Base-by-base conservation (phyloP, 2,797 vertebrate genomes). In the Thunnus albacares region DNA sequence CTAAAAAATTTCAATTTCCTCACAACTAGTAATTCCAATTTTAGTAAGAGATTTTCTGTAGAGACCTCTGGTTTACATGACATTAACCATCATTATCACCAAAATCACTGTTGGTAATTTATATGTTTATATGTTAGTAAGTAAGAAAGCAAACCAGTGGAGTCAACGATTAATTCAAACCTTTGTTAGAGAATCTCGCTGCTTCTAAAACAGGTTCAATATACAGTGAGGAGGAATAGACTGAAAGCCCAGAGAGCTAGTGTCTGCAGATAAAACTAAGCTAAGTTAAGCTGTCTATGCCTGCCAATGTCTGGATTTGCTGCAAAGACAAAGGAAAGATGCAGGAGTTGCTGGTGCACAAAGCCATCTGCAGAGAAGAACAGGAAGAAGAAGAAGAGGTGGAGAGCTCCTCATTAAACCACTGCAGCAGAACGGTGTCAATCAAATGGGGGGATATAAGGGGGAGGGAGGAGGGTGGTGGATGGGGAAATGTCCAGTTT, bases 251-350 rank as follows among this genome's bases (percentile, higher is more conserved):
- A 56, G 17, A 49, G 57, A 26, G 38, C 41, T 8, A 12, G 26
- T 5, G 67, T 75, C 75, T 79, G 53, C 56, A 73, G 57, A 59
- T 73, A 35, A 30, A 66, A 24, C 47, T 24, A 12, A 57, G 60
- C 45, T 64, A 35, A 74, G 52, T 63, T 24, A 71, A 84, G 52
- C 17, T 6, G 7, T 77, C 56, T 18, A 62, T 43, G 73, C 69
- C 70, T 75, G 73, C 13, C 5, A 5, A 33, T 24, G 11, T 43
- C 38, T 5, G 49, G 41, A 70, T 51, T 0, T 2, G 26, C 59
- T 26, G 13, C 47, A 59, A 62, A 14, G 57, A 73, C 13, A 49
- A 22, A 68, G 51, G 45, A 35, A 5, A 20, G 61, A 69, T 57
- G 24, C 45, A 49, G 33, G 45, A 51, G 62, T 47, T 22, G 59